phyloP scores from a whole-genome alignment of 2,113 vertebrate genomes.

The Proteles cristata region DNA sequence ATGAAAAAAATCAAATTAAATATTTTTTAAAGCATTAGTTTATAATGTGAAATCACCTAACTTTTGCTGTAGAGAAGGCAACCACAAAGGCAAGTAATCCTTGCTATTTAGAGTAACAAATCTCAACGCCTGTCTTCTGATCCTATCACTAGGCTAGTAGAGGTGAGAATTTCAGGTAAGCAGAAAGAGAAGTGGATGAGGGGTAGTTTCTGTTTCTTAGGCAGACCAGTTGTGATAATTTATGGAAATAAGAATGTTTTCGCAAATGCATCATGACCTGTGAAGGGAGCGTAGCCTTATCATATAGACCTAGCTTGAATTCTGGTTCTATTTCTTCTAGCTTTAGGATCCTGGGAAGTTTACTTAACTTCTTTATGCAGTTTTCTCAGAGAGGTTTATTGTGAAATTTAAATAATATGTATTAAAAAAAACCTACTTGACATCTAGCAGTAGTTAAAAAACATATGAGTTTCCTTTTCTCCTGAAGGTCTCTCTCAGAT shows the following conservation, averaged over 20 bases:
- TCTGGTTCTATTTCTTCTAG: background rate
- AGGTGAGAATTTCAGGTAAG: background rate
- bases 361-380: background rate
- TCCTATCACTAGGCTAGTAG: background rate
- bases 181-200: background rate
- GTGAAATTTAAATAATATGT: conserved; percentile 4
- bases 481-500: background rate
- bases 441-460: conserved; percentile 19
- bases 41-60: background rate
- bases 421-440: background rate
- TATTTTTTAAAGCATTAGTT: background rate
- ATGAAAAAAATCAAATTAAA: background rate
- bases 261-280: background rate
- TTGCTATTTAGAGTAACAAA: background rate
- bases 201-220: background rate
- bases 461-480: conserved; percentile 11
- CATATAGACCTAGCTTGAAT: background rate
- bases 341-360: background rate
- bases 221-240: background rate
- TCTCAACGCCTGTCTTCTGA: background rate
- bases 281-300: background rate
- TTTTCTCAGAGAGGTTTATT: conserved; percentile 15
- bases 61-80: conserved; percentile 4
- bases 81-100: background rate
- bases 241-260: background rate